A percentile compares a stretch with the other conserved stretches of the same genome.
Evolutionary conservation across 2,888 invertebrate species (phyloP).

Genomic region (Liposcelis brunnea): DNA sequence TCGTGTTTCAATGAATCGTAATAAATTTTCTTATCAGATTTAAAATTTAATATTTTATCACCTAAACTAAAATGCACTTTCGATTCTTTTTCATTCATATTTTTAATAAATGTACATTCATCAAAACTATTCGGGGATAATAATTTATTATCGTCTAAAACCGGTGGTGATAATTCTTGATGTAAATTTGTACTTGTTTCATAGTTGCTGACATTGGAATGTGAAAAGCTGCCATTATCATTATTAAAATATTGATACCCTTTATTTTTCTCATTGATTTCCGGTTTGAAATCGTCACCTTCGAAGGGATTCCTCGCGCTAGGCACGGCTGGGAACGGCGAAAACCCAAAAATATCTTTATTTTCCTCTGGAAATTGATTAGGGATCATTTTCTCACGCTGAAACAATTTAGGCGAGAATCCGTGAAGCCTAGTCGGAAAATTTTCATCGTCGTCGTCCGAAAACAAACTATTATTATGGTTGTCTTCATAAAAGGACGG

Average conservation of each 20-base stretch:
- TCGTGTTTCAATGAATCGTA: too few relatives aligned
- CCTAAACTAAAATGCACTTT: conserved; percentile 24
- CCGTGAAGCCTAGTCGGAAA: conserved; percentile 8
- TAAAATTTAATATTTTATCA: conserved; percentile 21
- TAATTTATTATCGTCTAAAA: too few relatives aligned
- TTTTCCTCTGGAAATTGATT: too few relatives aligned
- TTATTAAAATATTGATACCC: conserved; percentile 2
- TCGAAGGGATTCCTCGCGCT: conserved; percentile 25
- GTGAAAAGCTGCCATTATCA: conserved; percentile 7
- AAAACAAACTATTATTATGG: conserved; percentile 10
- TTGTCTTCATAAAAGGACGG: conserved; percentile 4
- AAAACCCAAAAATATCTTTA: conserved; percentile 27
- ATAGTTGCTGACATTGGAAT: background rate
- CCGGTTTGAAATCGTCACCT: conserved; percentile 7
- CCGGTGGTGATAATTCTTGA: too few relatives aligned
- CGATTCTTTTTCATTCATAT: conserved; percentile 24
- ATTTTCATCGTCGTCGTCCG: conserved; percentile 11
- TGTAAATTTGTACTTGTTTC: conserved; percentile 1
- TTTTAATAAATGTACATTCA: too few relatives aligned
- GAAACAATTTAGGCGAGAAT: conserved; percentile 6
- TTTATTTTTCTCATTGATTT: conserved; percentile 1
- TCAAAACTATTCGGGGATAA: too few relatives aligned
- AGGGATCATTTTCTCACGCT: conserved; percentile 9
- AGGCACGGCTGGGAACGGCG: conserved; percentile 23
- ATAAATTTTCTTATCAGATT: conserved; percentile 28